phyloP scores from a whole-genome alignment of 2,888 invertebrate genomes.

The Hesperia comma region DNA sequence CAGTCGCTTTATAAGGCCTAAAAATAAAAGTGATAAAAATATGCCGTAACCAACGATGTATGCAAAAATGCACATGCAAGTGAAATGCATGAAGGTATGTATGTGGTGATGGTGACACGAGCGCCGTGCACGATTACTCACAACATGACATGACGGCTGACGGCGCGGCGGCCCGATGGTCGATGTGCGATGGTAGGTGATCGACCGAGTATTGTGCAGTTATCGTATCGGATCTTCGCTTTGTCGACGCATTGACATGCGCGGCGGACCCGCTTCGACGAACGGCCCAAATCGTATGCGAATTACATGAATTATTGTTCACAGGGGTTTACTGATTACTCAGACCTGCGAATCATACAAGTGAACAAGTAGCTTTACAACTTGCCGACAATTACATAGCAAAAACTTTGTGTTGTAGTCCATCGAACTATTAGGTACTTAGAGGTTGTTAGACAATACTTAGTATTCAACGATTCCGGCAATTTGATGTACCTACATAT shows the following conservation, averaged over 20 bases:
- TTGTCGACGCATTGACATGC: constrained; percentile 76
- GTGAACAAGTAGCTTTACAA: constrained; percentile 28
- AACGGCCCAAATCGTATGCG: constrained; percentile 74
- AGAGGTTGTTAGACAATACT: constrained; percentile 26
- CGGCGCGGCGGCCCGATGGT: constrained; percentile 43
- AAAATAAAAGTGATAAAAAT: no score
- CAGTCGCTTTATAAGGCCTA: no score
- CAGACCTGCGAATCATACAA: constrained; percentile 45
- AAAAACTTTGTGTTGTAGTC: constrained; percentile 4
- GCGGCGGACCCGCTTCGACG: constrained; percentile 62
- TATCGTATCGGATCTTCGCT: constrained; percentile 79
- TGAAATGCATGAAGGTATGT: constrained; percentile 15
- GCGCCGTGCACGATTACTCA: constrained; percentile 25
- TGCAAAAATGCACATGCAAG: background rate
- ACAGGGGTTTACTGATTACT: constrained; percentile 61
- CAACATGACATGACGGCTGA: constrained; percentile 17
- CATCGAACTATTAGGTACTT: constrained; percentile 13
- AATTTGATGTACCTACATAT: constrained; percentile 22
- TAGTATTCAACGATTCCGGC: constrained; percentile 23
- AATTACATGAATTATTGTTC: constrained; percentile 63
- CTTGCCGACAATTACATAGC: constrained; percentile 14
- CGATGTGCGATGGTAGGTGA: constrained; percentile 58
- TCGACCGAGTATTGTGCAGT: constrained; percentile 70
- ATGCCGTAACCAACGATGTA: background rate
- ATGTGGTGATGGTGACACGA: constrained; percentile 9